Percentiles rank a stretch among this genome's conserved stretches.
Conservation (phyloP, 2,797 vertebrate genomes). For the Pangasius macronema region DNA sequence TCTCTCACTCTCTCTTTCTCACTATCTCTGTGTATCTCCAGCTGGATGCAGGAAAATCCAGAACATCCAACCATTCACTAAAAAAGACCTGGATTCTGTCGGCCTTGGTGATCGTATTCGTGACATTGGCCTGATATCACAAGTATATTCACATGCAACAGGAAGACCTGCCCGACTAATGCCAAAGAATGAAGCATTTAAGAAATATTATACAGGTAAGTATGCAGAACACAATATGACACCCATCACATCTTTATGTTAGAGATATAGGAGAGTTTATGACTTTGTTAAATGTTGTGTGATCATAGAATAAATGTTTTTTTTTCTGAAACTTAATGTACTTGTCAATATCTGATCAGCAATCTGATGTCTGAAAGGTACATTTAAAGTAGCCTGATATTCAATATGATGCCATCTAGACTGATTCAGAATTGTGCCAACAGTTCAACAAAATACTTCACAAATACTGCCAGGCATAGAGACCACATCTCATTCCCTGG, state of each 20-base stretch:
- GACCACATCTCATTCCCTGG: neutral
- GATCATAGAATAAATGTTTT: neutral
- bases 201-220: conserved; percentile 88
- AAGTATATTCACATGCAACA: conserved; percentile 80
- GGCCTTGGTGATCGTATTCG: conserved; percentile 89
- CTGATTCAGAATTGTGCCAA: neutral
- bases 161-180: conserved; percentile 16
- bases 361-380: neutral
- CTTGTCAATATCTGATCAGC: neutral
- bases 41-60: conserved; percentile 85
- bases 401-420: neutral
- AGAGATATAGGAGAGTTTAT: neutral
- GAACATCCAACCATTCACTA: conserved; percentile 94
- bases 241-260: neutral
- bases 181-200: conserved; percentile 86
- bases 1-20: neutral
- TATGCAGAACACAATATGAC: neutral
- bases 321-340: neutral
- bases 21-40: conserved; percentile 22
- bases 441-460: neutral
- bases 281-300: neutral
- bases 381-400: neutral
- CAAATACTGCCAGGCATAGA: neutral
- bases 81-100: conserved; percentile 89
- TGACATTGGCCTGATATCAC: conserved; percentile 83